Percentiles rank a stretch among this genome's conserved stretches.
These are phyloP conservation scores for Cephus runcator DNA, from an alignment of 2,888 invertebrate species.

Conservation along the genomic window DNA sequence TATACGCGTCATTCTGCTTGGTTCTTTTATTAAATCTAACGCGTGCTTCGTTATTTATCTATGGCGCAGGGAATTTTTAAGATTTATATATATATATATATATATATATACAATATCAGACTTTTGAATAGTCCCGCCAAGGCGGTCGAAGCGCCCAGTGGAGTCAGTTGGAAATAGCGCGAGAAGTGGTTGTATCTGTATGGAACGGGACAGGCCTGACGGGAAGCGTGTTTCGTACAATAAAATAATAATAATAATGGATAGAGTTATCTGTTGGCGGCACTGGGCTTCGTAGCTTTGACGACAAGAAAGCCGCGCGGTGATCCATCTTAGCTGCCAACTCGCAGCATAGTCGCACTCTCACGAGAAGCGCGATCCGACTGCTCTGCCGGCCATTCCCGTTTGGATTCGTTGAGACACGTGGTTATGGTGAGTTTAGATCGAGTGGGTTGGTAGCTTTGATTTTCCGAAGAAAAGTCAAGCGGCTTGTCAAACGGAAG, in stretches of 20 bases:
- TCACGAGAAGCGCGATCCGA: not conserved
- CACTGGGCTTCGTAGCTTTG: constrained; percentile 42
- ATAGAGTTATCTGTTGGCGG: constrained; percentile 43
- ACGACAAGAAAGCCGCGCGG: constrained; percentile 43
- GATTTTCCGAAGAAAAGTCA: not conserved
- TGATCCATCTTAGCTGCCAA: constrained; percentile 59
- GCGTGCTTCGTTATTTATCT: not conserved
- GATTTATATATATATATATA: constrained; percentile 1
- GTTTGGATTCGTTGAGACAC: not conserved
- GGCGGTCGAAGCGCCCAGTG: too few species aligned
- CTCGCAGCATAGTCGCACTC: constrained; percentile 4
- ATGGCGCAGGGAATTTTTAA: too few species aligned
- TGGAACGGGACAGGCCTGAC: constrained; percentile 12
- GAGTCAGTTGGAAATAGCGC: not conserved
- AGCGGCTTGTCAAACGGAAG: constrained; percentile 21
- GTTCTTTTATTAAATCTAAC: not conserved
- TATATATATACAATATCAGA: not conserved
- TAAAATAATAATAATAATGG: constrained; percentile 37
- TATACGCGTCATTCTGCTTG: not conserved
- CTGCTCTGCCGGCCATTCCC: not conserved
- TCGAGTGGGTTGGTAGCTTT: not conserved
- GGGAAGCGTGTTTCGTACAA: constrained; percentile 32
- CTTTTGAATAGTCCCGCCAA: too few species aligned
- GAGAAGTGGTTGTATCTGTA: not conserved
- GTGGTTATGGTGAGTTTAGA: not conserved